Percentiles rank a stretch among this genome's conserved stretches.
These are phyloP conservation scores for Drosophila grimshawi DNA, from an alignment of 1,140 invertebrate species.

Conservation along the genomic window DNA sequence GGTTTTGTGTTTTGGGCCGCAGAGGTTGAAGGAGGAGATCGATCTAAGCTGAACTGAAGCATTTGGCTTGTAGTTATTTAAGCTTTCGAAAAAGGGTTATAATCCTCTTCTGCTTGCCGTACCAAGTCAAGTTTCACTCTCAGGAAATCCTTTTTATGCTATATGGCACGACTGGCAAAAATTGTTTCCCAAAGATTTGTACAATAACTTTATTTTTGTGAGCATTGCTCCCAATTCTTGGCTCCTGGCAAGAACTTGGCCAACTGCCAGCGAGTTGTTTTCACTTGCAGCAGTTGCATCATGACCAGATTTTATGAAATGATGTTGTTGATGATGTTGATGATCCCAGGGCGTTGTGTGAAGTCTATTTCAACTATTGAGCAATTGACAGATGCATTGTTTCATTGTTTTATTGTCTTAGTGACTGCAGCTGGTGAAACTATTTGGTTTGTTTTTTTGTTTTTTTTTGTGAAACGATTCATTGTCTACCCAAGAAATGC, in stretches of 20 bases:
- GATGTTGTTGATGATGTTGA: not conserved
- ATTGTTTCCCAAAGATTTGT: too few relatives aligned
- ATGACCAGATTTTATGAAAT: not conserved
- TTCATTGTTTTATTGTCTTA: not conserved
- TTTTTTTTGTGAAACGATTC: not conserved
- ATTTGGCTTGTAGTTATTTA: not conserved
- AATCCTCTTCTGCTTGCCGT: too few relatives aligned
- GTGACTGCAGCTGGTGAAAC: not conserved
- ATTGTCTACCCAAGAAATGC: not conserved
- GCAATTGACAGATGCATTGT: conserved; percentile 40
- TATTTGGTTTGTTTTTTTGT: not conserved
- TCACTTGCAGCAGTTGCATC: not conserved
- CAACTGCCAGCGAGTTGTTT: conserved; percentile 41
- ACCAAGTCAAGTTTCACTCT: too few relatives aligned
- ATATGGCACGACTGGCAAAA: too few relatives aligned
- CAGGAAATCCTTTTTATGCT: too few relatives aligned
- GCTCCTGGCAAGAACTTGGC: conserved; percentile 16
- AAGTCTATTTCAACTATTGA: conserved; percentile 12
- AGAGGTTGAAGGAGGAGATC: too few relatives aligned
- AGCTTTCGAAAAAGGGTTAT: too few relatives aligned
- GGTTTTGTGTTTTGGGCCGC: too few relatives aligned
- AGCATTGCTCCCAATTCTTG: not conserved
- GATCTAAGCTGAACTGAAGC: too few relatives aligned
- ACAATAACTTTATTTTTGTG: not conserved
- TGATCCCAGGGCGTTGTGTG: conserved; percentile 2